These are phyloP conservation scores for Exephanes ischioxanthus DNA, from an alignment of 2,888 invertebrate genomes.

Conservation along the genomic window DNA sequence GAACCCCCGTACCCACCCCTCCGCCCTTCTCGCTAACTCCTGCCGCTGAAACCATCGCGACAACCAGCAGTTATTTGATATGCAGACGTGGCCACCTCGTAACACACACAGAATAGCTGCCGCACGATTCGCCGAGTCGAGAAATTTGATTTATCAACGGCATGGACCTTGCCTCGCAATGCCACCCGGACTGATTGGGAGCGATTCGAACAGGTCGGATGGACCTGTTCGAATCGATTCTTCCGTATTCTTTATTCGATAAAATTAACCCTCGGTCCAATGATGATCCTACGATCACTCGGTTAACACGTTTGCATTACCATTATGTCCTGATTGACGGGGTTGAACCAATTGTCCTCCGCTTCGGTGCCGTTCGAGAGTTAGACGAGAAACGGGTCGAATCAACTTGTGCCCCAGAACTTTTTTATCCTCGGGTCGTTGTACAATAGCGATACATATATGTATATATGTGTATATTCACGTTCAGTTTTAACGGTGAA, in stretches of 20 bases:
- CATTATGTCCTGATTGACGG: background rate
- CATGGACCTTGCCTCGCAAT: conserved; percentile 24
- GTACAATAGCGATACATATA: too few species aligned
- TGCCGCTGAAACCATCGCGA: conserved; percentile 36
- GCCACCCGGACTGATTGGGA: conserved; percentile 24
- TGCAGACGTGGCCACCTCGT: conserved; percentile 35
- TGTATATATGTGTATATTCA: too few species aligned
- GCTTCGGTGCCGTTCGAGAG: background rate
- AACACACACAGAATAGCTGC: conserved; percentile 54
- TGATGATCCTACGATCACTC: background rate
- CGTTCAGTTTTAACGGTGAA: too few species aligned
- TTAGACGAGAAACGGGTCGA: background rate
- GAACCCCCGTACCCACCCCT: conserved; percentile 23
- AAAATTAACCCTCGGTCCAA: background rate
- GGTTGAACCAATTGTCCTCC: background rate
- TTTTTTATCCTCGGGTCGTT: background rate
- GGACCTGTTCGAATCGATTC: background rate
- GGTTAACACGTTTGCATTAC: background rate
- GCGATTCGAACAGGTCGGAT: background rate
- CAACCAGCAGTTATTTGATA: conserved; percentile 50
- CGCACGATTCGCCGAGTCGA: conserved; percentile 41
- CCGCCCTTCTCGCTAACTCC: conserved; percentile 17
- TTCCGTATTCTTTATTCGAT: background rate
- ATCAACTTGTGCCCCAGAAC: background rate
- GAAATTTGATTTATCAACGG: conserved; percentile 60